phyloP scores from a whole-genome alignment of 2,113 vertebrate genomes.

The Bujurquina vittata region DNA sequence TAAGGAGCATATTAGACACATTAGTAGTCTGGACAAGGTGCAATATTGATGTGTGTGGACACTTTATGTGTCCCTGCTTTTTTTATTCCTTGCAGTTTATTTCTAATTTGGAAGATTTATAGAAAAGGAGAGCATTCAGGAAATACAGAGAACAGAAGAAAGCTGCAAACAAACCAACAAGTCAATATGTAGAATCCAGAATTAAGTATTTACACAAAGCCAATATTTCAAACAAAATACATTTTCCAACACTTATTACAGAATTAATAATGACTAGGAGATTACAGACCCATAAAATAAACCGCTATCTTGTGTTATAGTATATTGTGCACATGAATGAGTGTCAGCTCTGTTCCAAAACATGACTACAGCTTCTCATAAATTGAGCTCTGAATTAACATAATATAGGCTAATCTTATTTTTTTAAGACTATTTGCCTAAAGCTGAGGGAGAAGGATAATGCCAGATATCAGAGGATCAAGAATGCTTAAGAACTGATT shows the following conservation, averaged over 20 bases:
- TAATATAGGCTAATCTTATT: constrained; percentile 12
- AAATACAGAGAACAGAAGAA: neutral
- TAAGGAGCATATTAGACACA: neutral
- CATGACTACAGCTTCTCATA: constrained; percentile 2
- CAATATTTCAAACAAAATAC: neutral
- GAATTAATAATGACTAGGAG: neutral
- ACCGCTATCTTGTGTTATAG: neutral
- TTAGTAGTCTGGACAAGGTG: neutral
- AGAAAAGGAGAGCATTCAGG: neutral
- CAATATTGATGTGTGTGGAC: neutral
- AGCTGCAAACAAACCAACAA: neutral
- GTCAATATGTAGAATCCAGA: neutral
- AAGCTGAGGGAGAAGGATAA: constrained; percentile 23
- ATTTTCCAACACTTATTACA: neutral
- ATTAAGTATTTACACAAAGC: neutral
- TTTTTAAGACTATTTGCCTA: constrained; percentile 5
- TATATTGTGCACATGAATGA: neutral
- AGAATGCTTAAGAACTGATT: neutral
- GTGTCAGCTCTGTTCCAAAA: neutral
- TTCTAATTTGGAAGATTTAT: neutral
- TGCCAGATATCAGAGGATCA: constrained; percentile 15
- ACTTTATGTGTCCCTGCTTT: constrained; percentile 17
- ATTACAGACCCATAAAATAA: constrained; percentile 5
- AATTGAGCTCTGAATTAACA: constrained; percentile 3
- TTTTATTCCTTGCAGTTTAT: constrained; percentile 1